Percentiles rank a stretch among this genome's conserved stretches.
Conservation (phyloP, 2,797 vertebrate genomes). For the Catharus ustulatus region DNA sequence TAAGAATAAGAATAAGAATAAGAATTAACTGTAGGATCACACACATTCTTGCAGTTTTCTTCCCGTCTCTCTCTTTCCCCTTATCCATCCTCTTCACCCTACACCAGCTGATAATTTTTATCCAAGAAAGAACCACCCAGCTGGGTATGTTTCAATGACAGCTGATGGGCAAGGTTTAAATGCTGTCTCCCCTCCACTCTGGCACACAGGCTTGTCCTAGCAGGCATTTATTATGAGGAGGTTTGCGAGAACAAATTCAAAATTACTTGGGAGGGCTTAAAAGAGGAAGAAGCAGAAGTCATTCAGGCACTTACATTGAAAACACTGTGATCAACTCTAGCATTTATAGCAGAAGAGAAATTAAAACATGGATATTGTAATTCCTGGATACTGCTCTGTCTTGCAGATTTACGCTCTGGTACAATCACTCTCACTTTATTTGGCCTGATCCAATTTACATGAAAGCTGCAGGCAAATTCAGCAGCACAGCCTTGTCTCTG, state of each 20-base stretch:
- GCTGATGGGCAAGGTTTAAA: background rate
- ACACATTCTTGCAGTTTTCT: background rate
- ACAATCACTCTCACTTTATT: background rate
- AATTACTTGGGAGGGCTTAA: background rate
- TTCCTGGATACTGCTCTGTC: background rate
- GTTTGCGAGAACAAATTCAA: background rate
- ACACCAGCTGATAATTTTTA: background rate
- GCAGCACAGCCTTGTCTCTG: background rate
- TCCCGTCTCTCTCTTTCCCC: background rate
- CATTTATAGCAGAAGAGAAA: background rate
- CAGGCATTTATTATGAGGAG: background rate
- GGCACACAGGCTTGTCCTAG: background rate
- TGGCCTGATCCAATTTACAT: background rate
- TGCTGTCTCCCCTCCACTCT: background rate
- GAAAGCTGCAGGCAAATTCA: slow-evolving; percentile 25
- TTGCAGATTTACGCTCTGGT: background rate
- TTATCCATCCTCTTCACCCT: background rate
- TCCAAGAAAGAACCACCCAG: background rate
- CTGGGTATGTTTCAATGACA: background rate
- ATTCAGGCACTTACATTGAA: background rate
- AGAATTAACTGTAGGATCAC: background rate
- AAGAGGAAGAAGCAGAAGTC: background rate
- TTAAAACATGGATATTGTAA: background rate
- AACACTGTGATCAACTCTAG: background rate
- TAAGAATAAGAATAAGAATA: background rate